These are phyloP conservation scores for Ichneumoninae sp. DNA, from an alignment of 2,888 invertebrate genomes.

Conservation along the genomic window DNA sequence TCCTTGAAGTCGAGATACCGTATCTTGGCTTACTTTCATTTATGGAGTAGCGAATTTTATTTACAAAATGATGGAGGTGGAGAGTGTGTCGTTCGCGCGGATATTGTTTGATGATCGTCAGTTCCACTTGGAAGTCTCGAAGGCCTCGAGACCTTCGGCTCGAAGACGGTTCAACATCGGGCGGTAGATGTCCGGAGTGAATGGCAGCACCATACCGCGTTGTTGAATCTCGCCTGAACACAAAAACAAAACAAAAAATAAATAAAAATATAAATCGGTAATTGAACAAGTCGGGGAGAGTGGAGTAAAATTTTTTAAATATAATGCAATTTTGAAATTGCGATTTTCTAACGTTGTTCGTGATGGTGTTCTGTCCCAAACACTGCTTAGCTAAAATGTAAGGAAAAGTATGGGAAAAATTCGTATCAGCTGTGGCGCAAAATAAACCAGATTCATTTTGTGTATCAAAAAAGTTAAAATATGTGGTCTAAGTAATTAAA, in stretches of 20 bases:
- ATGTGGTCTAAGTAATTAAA: too few relatives aligned
- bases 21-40: conserved; percentile 15
- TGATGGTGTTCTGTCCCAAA: too few relatives aligned
- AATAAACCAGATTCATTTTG: too few relatives aligned
- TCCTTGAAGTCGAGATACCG: neutral
- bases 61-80: conserved; percentile 29
- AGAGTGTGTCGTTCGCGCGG: neutral
- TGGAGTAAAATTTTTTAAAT: neutral
- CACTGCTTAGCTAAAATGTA: too few relatives aligned
- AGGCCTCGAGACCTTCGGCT: conserved; percentile 92
- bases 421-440: too few relatives aligned
- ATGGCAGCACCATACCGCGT: conserved; percentile 96
- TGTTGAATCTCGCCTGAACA: conserved; percentile 96
- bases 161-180: conserved; percentile 95
- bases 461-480: too few relatives aligned
- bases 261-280: conserved; percentile 17
- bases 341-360: too few relatives aligned
- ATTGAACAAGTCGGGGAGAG: neutral
- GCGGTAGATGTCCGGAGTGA: conserved; percentile 95
- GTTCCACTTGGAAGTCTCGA: conserved; percentile 87
- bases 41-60: conserved; percentile 28
- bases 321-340: neutral
- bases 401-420: too few relatives aligned
- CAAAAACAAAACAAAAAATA: conserved; percentile 70
- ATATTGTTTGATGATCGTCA: conserved; percentile 30